Conservation (phyloP, 92 coral and sea anemone genomes). For the Nematostella vectensis region DNA sequence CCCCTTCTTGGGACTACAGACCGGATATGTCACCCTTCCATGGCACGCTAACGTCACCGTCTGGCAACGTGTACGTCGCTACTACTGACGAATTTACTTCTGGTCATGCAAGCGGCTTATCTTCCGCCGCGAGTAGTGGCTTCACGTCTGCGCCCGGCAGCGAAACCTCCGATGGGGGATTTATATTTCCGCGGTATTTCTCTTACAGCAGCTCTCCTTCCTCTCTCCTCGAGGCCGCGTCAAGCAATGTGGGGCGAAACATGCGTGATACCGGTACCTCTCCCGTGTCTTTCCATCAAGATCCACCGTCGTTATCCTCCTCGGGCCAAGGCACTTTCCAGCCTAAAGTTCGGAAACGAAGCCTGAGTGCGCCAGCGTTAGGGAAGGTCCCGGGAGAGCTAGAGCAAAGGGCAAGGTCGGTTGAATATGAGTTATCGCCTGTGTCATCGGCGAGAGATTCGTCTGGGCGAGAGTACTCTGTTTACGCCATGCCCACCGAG, state of each 20-base stretch:
- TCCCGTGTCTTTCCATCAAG: slow-evolving; percentile 22
- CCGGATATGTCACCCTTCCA: not conserved
- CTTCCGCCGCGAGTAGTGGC: slow-evolving; percentile 2
- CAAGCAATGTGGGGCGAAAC: not conserved
- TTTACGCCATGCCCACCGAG: slow-evolving; percentile 31
- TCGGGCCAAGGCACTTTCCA: no score
- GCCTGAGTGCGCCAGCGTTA: slow-evolving; percentile 2
- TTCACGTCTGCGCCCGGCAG: slow-evolving; percentile 2
- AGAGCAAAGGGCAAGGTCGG: slow-evolving; percentile 1
- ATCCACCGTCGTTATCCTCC: not conserved
- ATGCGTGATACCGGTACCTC: slow-evolving; percentile 41
- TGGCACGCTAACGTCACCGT: not conserved
- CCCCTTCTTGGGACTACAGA: not conserved
- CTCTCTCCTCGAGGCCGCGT: slow-evolving; percentile 12
- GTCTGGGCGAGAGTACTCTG: slow-evolving; percentile 30
- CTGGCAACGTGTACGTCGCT: not conserved
- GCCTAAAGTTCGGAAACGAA: not conserved
- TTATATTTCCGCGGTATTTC: not conserved
- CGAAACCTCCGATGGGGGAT: slow-evolving; percentile 3
- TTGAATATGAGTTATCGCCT: slow-evolving; percentile 22
- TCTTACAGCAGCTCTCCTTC: slow-evolving; percentile 7
- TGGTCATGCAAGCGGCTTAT: not conserved
- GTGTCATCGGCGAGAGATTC: slow-evolving; percentile 13
- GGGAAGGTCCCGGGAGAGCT: not conserved
- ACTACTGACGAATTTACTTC: not conserved